Base-by-base conservation (phyloP, 1,140 invertebrate species). In the Proctacanthus coquilletti region DNA sequence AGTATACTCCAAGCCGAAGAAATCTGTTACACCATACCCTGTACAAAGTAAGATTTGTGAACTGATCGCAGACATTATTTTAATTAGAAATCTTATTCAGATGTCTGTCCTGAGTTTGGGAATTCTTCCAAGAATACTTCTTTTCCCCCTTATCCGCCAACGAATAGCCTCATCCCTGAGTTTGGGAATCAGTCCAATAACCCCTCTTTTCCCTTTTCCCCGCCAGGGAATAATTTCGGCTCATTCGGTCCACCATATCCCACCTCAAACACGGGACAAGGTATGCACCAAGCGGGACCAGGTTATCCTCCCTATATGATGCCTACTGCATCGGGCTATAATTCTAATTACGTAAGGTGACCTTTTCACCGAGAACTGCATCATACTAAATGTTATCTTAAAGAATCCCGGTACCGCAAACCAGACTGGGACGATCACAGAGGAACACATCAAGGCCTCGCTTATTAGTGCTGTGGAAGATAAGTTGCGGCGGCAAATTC, bases 401-500 rank as follows among this genome's bases (percentile, higher is more conserved):
- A 6, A 57, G 55, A 58, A 53, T 23, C 38, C 55, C 3, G 34
- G 40, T 5, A 42, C 38, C 36, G 27, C 46, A 2, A 51, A 43
- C n/a, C 52, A 53, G 17, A 58, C 55, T 11, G 83, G 81, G 11
- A 93, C 87, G 11, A 92, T 97, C 30, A 86, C 88, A 29, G 87
- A 95, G 52, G 89, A 94, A 54, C 91, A 96, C 55, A 88, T 98
- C 33, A 77, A 86, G 52, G 85, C 83, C 29, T 97, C 93, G 18
- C 64, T 98, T 8, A 60, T 96, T 2, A 91, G 87, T 34, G 94
- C 93, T 13, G 85, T 96, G 1, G 87, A 94, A 63, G 92, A 98
- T 56, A 95, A 94, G 66, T 49, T 98, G 36, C 75, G 79, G 47
- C 53, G 86, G 39, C 71, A 81, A 41, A 68, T 97, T 30, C 78